Percentiles rank a stretch among this genome's conserved stretches.
phyloP scores from a whole-genome alignment of 2,888 invertebrate species.

The Lottia gigantea region DNA sequence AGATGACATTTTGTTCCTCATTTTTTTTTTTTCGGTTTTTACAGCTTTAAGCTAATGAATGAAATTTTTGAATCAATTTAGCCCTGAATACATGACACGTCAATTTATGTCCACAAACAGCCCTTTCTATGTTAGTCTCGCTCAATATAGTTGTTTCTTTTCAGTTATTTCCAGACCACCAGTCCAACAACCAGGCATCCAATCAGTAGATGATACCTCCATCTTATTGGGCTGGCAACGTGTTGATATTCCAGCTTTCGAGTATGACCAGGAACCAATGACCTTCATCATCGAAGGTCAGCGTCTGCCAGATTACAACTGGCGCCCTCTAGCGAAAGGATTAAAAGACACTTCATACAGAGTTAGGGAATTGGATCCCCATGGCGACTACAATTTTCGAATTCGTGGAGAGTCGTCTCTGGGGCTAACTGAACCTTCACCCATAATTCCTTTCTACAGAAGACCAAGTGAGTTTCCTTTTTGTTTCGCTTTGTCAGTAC shows the following conservation, averaged over 20 bases:
- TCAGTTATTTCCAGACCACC: constrained; percentile 57
- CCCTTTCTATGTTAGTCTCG: background rate
- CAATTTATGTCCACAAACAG: too few relatives aligned
- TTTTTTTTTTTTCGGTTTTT: background rate
- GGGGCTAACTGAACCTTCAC: constrained; percentile 96
- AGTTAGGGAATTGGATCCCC: constrained; percentile 78
- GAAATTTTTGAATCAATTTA: too few relatives aligned
- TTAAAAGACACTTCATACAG: constrained; percentile 49
- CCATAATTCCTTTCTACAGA: constrained; percentile 75
- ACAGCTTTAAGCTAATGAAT: too few relatives aligned
- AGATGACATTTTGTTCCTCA: too few relatives aligned
- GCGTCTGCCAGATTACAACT: constrained; percentile 51
- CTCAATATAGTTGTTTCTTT: constrained; percentile 14
- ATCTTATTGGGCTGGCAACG: constrained; percentile 50
- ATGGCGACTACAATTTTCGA: constrained; percentile 94
- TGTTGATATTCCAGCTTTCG: constrained; percentile 52
- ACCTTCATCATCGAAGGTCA: constrained; percentile 58
- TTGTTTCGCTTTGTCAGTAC: too few relatives aligned
- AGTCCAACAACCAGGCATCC: constrained; percentile 51
- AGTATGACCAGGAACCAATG: constrained; percentile 48
- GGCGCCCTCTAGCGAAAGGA: constrained; percentile 54
- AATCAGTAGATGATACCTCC: constrained; percentile 47
- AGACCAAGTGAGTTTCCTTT: constrained; percentile 51
- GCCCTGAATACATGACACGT: too few relatives aligned
- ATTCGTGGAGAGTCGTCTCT: constrained; percentile 91